A percentile compares a stretch with the other conserved stretches of the same genome.
phyloP scores from a whole-genome alignment of 2,888 invertebrate species.

The Tetheella fluctuosa region DNA sequence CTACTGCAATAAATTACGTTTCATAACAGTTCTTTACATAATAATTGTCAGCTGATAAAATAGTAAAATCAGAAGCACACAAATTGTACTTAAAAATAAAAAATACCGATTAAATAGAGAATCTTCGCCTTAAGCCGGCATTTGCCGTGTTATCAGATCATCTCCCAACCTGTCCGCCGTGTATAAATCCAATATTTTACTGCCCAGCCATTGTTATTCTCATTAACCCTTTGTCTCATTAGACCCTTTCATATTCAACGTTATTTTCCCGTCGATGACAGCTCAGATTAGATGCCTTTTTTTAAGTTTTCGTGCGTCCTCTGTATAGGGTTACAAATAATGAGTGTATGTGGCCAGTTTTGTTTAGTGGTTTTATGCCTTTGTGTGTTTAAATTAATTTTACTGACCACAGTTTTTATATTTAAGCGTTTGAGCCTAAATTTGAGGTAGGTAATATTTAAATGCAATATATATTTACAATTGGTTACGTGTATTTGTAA shows the following conservation, averaged over 20 bases:
- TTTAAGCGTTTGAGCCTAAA: neutral
- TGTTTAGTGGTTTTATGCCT: slow-evolving; percentile 39
- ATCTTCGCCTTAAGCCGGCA: slow-evolving; percentile 65
- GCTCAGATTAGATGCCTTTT: slow-evolving; percentile 70
- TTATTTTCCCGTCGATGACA: slow-evolving; percentile 77
- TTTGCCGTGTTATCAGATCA: slow-evolving; percentile 75
- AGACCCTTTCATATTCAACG: slow-evolving; percentile 75
- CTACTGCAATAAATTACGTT: slow-evolving; percentile 8
- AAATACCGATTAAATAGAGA: slow-evolving; percentile 6
- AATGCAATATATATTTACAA: too few relatives aligned
- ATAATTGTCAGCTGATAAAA: too few relatives aligned
- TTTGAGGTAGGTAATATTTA: neutral
- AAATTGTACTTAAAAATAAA: neutral
- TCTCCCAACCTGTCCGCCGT: slow-evolving; percentile 66
- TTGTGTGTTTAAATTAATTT: slow-evolving; percentile 27
- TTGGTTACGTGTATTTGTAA: neutral
- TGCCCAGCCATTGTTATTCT: slow-evolving; percentile 77
- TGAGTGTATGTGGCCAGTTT: slow-evolving; percentile 43
- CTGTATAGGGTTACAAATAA: slow-evolving; percentile 49
- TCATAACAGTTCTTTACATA: too few relatives aligned
- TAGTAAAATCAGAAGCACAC: slow-evolving; percentile 10
- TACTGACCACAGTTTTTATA: slow-evolving; percentile 1
- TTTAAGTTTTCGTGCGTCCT: slow-evolving; percentile 49
- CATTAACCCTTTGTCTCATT: slow-evolving; percentile 84
- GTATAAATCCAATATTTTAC: slow-evolving; percentile 82